phyloP scores from a whole-genome alignment of 2,113 vertebrate species.

The Charadrius vociferus region DNA sequence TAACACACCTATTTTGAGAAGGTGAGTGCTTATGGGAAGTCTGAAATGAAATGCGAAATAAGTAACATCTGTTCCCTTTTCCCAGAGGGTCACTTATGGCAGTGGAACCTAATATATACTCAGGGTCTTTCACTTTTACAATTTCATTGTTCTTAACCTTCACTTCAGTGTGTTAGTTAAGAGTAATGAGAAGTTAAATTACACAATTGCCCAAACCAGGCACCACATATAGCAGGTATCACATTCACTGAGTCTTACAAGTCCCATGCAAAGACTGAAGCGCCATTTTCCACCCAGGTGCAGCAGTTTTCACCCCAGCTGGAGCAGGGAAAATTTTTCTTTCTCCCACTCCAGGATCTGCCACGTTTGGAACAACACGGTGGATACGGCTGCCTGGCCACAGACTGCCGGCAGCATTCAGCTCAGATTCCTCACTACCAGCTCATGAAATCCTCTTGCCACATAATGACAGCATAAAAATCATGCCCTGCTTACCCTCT shows the following conservation, averaged over 20 bases:
- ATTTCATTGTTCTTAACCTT: background rate
- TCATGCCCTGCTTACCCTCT: background rate
- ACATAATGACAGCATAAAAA: background rate
- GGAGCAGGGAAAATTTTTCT: background rate
- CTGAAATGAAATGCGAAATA: background rate
- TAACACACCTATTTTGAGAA: background rate
- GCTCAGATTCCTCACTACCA: background rate
- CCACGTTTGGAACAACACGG: rapidly evolving
- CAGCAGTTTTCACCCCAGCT: background rate
- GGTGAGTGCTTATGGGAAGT: slow-evolving; percentile 1
- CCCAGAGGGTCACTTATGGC: too few species aligned
- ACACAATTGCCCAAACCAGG: background rate
- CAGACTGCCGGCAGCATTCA: background rate
- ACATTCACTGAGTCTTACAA: background rate
- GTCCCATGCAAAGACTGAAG: background rate
- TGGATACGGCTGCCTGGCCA: background rate
- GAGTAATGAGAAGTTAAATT: background rate
- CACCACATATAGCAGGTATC: background rate
- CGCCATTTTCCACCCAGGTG: background rate
- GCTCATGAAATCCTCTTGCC: background rate
- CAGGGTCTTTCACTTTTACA: background rate
- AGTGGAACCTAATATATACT: background rate
- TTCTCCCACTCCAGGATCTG: background rate
- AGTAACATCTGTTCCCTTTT: background rate
- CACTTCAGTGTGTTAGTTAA: background rate